Evolutionary conservation across 2,797 vertebrate species (phyloP).

Genomic region (Onychomys leucogaster): DNA sequence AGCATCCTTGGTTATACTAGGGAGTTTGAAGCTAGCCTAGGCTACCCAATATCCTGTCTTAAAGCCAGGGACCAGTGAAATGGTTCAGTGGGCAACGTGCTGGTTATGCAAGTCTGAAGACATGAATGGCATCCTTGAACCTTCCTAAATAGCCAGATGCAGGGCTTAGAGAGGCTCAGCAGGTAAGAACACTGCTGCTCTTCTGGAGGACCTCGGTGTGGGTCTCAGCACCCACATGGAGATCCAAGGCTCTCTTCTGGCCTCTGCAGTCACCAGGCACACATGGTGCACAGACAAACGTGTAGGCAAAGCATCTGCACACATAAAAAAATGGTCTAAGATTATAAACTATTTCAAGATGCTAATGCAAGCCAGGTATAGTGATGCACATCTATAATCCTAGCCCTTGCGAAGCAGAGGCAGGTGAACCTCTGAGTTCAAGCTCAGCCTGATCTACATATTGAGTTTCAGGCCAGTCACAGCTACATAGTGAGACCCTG

Average conservation of each 20-base stretch:
- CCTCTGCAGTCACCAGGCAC: neutral
- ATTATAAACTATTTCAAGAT: slow-evolving; percentile 64
- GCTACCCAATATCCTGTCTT: neutral
- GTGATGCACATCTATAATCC: neutral
- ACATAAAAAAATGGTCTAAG: neutral
- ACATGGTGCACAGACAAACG: neutral
- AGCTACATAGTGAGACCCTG: neutral
- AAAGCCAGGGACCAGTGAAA: neutral
- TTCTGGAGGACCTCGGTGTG: neutral
- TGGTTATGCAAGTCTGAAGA: neutral
- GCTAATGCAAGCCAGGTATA: neutral
- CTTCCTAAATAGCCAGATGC: neutral
- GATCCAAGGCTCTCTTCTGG: neutral
- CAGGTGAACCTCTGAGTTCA: too few species aligned
- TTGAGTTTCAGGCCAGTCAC: neutral
- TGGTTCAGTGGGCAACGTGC: neutral
- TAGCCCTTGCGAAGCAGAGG: too few species aligned
- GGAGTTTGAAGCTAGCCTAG: neutral
- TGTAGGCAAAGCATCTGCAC: neutral
- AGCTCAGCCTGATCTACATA: neutral
- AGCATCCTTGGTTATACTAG: neutral
- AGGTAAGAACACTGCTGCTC: neutral
- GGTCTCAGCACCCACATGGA: neutral
- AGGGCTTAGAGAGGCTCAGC: neutral
- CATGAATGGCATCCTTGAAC: neutral